Base-by-base conservation (phyloP, 2,797 vertebrate genomes). In the Avahi laniger region DNA sequence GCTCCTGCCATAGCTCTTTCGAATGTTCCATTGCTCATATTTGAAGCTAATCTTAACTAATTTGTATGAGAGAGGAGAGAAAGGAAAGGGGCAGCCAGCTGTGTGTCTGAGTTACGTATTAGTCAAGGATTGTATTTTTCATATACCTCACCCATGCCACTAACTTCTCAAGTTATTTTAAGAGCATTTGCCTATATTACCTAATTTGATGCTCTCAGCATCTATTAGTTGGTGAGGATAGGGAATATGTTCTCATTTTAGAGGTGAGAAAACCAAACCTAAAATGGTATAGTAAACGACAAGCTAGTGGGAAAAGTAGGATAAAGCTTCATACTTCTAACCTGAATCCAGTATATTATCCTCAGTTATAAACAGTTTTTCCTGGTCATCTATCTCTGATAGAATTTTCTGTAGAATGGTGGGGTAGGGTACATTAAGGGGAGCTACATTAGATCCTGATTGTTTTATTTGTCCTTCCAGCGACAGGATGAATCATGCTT, bases 401-500 rank as follows among this genome's bases (percentile, higher is more conserved):
- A 65, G 35, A 83, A 70, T 92, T 95, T 76, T 92, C 50, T 67
- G 41, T 73, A 92, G 46, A 70, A 78, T 72, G 18, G 2, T 87
- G 33, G 12, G 20, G 11, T 92, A 46, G 24, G 38, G 14, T 61
- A 41, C 57, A 76, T 81, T 82, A 84, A 38, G 46, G n/a, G 35
- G 48, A 80, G 12, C 7, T 85, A n/a, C 4, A 43, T 5, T 85
- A 38, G 69, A 72, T 95, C 76, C 61, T 96, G 69, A 94, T 81
- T 89, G 2, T 94, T 94, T 94, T 82, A 81, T 92, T 95, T 97
- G 75, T 93, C 69, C 48, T 97, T 97, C 67, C 89, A 97, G 96
- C 35, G 78, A 85, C 93, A 95, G 9, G 12, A 82, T 82, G 61
- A 89, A 91, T 90, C 79, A 96, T 97, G 87, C 4, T 30, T 89